phyloP scores from a whole-genome alignment of 2,113 vertebrate genomes.

The Hemiscyllium ocellatum region DNA sequence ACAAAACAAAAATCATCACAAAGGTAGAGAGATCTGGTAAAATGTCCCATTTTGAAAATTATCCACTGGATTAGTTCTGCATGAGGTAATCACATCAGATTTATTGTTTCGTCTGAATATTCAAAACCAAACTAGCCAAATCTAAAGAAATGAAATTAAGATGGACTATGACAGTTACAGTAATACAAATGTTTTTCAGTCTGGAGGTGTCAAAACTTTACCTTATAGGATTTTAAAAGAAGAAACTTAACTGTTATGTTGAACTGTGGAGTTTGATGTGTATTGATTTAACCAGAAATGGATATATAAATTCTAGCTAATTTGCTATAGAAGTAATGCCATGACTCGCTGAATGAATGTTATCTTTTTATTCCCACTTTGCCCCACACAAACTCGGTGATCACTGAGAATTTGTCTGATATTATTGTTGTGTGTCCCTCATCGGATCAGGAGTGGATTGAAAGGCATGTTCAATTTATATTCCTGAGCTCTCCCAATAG shows the following conservation, averaged over 20 bases:
- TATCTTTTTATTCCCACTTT: neutral
- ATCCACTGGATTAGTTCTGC: neutral
- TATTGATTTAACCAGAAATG: neutral
- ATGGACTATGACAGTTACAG: neutral
- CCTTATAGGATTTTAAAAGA: neutral
- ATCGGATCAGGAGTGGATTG: neutral
- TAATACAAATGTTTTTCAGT: neutral
- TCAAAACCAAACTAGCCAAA: neutral
- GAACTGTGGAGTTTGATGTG: neutral
- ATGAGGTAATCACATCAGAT: neutral
- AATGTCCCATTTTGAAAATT: neutral
- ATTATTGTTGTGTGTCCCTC: neutral
- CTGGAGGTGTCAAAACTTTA: neutral
- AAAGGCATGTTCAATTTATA: constrained; percentile 2
- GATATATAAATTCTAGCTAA: neutral
- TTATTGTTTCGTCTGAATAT: neutral
- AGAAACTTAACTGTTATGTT: neutral
- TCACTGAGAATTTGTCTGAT: constrained; percentile 8
- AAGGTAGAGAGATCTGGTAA: neutral
- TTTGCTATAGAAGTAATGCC: neutral
- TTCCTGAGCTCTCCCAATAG: constrained; percentile 5
- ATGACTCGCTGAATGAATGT: neutral
- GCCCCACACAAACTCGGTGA: neutral
- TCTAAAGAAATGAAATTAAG: neutral
- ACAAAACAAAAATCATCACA: neutral